phyloP scores from a whole-genome alignment of 30 jellyfish, hydroid and myxozoan genomes.

The Catostylus mosaicus region DNA sequence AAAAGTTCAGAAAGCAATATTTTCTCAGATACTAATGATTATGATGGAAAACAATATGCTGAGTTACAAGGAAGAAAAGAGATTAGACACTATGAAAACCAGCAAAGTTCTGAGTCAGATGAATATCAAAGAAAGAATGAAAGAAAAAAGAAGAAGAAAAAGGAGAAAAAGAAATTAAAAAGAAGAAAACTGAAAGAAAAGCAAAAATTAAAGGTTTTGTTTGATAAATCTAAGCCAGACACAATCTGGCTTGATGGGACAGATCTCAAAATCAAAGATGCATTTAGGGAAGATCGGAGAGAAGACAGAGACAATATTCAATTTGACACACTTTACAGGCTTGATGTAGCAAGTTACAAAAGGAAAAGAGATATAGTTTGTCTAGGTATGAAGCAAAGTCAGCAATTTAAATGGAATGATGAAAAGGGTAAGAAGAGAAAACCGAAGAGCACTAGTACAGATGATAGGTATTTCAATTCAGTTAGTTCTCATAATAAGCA shows the following conservation, averaged over 20 bases:
- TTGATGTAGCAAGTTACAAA: conserved; percentile 71
- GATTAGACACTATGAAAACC: not conserved
- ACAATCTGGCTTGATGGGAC: conserved; percentile 88
- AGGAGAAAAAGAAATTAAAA: conserved; percentile 18
- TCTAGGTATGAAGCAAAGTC: conserved; percentile 66
- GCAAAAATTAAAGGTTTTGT: not conserved
- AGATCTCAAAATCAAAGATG: conserved; percentile 36
- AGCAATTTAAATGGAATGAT: conserved; percentile 31
- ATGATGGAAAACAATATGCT: not conserved
- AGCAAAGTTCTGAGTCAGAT: conserved; percentile 1
- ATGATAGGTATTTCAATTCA: conserved; percentile 12
- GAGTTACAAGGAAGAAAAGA: not conserved
- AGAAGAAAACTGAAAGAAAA: conserved; percentile 16
- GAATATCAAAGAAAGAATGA: not conserved
- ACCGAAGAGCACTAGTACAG: not conserved
- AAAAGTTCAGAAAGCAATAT: too few relatives aligned
- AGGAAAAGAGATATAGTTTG: conserved; percentile 41
- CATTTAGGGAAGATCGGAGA: conserved; percentile 62
- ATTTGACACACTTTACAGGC: conserved; percentile 74
- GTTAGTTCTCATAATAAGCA: not conserved
- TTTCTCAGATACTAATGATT: not conserved
- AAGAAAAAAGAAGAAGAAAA: conserved; percentile 27
- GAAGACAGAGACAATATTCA: conserved; percentile 65
- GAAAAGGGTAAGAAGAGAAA: conserved; percentile 36
- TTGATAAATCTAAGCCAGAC: conserved; percentile 64